These are phyloP conservation scores for Drosophila sp. DNA, from an alignment of 1,140 invertebrate genomes.

Conservation along the genomic window DNA sequence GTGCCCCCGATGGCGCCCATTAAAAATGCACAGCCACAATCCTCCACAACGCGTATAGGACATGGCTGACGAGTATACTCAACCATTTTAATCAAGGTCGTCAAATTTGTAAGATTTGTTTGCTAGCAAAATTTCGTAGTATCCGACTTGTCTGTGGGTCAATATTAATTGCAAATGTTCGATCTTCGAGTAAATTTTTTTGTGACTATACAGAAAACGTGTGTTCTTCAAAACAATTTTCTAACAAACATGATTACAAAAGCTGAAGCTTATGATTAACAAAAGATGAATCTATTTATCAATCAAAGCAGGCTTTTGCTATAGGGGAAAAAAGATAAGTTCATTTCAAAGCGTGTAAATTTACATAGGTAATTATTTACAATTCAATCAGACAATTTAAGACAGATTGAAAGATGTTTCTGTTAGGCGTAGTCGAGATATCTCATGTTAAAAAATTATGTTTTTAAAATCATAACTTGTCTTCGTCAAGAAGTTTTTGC, in stretches of 20 bases:
- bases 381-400: no score
- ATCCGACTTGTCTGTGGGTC: constrained; percentile 2
- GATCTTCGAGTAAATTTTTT: constrained; percentile 17
- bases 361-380: no score
- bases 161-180: constrained; percentile 14
- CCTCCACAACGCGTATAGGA: constrained; percentile 70
- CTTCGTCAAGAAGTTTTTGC: no score
- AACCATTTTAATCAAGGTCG: constrained; percentile 36
- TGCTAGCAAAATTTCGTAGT: constrained; percentile 28
- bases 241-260: constrained; percentile 19
- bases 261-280: neutral
- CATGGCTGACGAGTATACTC: constrained; percentile 73
- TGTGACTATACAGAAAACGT: constrained; percentile 31
- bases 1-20: constrained; percentile 68
- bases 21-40: constrained; percentile 71
- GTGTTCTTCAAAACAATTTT: constrained; percentile 36
- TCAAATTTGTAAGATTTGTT: constrained; percentile 20
- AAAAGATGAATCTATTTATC: neutral
- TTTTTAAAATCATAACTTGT: no score
- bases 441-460: no score
- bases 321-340: no score
- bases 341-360: no score
- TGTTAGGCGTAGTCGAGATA: no score
- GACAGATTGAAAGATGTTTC: no score
- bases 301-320: neutral